Evolutionary conservation across 30 jellyfish, hydroid and myxozoan species (phyloP).

Genomic region (Morbakka virulenta): DNA sequence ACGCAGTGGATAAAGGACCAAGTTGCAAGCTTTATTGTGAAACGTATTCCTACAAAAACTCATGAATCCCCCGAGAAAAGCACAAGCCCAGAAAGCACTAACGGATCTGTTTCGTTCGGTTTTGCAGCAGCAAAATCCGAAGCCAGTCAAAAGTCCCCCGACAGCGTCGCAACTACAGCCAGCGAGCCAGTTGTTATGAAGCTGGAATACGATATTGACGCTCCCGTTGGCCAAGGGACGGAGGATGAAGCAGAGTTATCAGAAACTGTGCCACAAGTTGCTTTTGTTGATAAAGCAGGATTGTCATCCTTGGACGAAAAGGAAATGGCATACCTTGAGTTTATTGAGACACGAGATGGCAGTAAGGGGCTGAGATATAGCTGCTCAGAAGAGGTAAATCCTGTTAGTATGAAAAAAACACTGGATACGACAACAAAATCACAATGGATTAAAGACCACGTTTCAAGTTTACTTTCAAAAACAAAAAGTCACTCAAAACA

Average conservation of each 20-base stretch:
- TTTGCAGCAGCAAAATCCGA: not conserved
- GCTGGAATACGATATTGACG: not conserved
- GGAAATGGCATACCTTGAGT: not conserved
- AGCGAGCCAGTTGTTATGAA: not conserved
- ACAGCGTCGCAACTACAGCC: not conserved
- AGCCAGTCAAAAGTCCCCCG: not conserved
- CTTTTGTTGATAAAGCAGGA: not conserved
- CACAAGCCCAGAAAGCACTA: not conserved
- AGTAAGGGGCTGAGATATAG: not conserved
- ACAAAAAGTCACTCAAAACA: constrained; percentile 41
- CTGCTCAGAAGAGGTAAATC: not conserved
- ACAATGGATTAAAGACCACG: constrained; percentile 86
- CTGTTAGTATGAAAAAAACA: not conserved
- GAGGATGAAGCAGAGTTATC: not conserved
- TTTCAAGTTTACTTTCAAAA: constrained; percentile 60
- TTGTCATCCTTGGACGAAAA: not conserved
- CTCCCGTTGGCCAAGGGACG: not conserved
- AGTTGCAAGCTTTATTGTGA: constrained; percentile 28
- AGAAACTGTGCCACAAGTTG: not conserved
- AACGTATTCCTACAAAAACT: not conserved
- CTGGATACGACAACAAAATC: constrained; percentile 14
- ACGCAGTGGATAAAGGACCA: constrained; percentile 64
- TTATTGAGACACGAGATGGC: not conserved
- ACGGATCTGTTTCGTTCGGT: not conserved
- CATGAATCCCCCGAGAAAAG: not conserved